Evolutionary conservation across 2,888 invertebrate species (phyloP).

Genomic region (Volucella inflata): DNA sequence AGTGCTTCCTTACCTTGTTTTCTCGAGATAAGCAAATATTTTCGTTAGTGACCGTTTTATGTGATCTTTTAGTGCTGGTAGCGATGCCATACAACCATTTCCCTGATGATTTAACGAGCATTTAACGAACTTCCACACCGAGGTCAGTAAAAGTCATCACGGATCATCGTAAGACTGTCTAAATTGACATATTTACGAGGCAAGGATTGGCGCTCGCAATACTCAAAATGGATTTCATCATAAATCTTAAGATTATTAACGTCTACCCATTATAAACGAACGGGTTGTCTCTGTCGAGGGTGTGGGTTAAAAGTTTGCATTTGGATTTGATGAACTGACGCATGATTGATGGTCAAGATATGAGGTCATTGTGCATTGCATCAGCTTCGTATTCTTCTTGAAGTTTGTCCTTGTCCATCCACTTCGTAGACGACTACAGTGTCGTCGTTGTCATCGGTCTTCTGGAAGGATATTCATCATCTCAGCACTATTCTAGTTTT

Average conservation of each 20-base stretch:
- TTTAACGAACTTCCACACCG: conserved; percentile 52
- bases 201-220: conserved; percentile 46
- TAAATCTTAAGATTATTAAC: conserved; percentile 72
- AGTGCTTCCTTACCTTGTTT: conserved; percentile 48
- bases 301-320: conserved; percentile 62
- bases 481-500: conserved; percentile 64
- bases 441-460: conserved; percentile 29
- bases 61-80: conserved; percentile 7
- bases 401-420: background rate
- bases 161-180: conserved; percentile 55
- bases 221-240: conserved; percentile 44
- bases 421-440: no score
- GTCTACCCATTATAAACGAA: conserved; percentile 14
- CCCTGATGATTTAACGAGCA: conserved; percentile 61
- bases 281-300: conserved; percentile 6
- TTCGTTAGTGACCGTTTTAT: conserved; percentile 37
- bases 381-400: conserved; percentile 4
- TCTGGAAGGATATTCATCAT: conserved; percentile 69
- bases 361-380: conserved; percentile 73
- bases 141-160: conserved; percentile 54
- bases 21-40: conserved; percentile 61
- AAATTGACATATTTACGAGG: conserved; percentile 70
- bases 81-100: background rate
- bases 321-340: conserved; percentile 73
- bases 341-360: conserved; percentile 71